Evolutionary conservation across 1,140 invertebrate genomes (phyloP), one percentile per base, ranked within the genome.

Genomic region (Trichonephila clavipes): DNA sequence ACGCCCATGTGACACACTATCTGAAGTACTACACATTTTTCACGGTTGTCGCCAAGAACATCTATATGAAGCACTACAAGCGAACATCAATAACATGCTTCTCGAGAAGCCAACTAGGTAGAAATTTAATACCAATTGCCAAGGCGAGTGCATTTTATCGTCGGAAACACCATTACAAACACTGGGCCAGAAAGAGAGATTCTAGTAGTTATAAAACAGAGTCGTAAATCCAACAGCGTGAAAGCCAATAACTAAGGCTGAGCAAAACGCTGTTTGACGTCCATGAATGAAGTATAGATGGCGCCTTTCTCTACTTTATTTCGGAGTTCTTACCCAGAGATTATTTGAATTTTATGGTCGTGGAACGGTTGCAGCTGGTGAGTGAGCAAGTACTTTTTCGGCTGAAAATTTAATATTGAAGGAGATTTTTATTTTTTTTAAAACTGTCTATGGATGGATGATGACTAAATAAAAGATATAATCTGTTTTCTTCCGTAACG

Each of bases 211-310:
- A 85, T 85, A 85, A 85, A 85, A 61, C 83, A 85, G 51, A 85
- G 51, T 85, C 83, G 83, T 85, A 85, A 85, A 85, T 85, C 83
- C 83, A 61, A 58, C 83, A 85, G 51, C 83, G n/a, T 58, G 83
- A 28, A 58, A 85, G 83, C 83, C 28, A 61, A 85, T 61, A 85
- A 85, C 83, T 85, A 85, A 85, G 28, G 72, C 72, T 40, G 24
- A 77, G 72, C 4, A 18, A 77, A 77, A 28, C 72, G 72, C 72
- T 12, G 66, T 69, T 69, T 69, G 66, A 69, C 66, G 66, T 69
- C 66, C 72, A 77, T 77, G 72, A 77, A 77, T 77, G 72, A 77
- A 77, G 34, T 77, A 77, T 77, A 77, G 72, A 77, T 77, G 72
- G 72, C 72, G 72, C 72, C 34, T 77, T 77, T 77, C 72, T 40